Percentiles rank a stretch among this genome's conserved stretches.
Evolutionary conservation across 1,140 invertebrate genomes (phyloP).

Genomic region (Gryon sp.): DNA sequence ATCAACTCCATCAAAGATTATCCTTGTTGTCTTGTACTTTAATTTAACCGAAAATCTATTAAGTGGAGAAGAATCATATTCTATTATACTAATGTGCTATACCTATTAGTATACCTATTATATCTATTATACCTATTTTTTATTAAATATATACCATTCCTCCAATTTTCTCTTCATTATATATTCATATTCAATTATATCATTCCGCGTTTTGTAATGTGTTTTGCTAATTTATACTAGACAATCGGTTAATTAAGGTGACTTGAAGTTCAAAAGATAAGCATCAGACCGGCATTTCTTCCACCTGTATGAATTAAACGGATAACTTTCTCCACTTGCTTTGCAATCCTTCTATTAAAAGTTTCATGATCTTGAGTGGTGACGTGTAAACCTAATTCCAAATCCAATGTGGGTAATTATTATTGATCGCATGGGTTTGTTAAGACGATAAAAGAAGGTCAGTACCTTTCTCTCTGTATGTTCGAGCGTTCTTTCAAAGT

Average conservation of each 20-base stretch:
- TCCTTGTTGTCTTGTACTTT: too few relatives aligned
- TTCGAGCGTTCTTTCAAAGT: slow-evolving; percentile 45
- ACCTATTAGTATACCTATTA: too few relatives aligned
- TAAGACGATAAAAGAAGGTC: slow-evolving; percentile 72
- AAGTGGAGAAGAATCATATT: too few relatives aligned
- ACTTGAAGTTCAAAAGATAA: slow-evolving; percentile 37
- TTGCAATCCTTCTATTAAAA: slow-evolving; percentile 59
- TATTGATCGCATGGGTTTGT: slow-evolving; percentile 67
- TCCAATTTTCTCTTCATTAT: slow-evolving; percentile 33
- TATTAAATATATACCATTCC: too few relatives aligned
- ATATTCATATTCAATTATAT: slow-evolving; percentile 55
- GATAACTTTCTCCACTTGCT: slow-evolving; percentile 69
- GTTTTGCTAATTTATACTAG: slow-evolving; percentile 12
- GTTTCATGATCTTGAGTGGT: slow-evolving; percentile 66
- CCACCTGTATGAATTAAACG: too few relatives aligned
- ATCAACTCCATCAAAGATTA: too few relatives aligned
- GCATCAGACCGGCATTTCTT: slow-evolving; percentile 45
- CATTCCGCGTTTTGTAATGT: slow-evolving; percentile 32
- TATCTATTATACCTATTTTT: too few relatives aligned
- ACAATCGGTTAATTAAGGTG: slow-evolving; percentile 34
- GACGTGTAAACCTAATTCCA: slow-evolving; percentile 66
- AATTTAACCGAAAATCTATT: too few relatives aligned
- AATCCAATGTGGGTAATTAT: slow-evolving; percentile 72
- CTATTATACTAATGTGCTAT: too few relatives aligned
- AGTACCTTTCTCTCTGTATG: slow-evolving; percentile 70